phyloP scores from a whole-genome alignment of 2,113 vertebrate genomes.

The Protomyctophum bolini region DNA sequence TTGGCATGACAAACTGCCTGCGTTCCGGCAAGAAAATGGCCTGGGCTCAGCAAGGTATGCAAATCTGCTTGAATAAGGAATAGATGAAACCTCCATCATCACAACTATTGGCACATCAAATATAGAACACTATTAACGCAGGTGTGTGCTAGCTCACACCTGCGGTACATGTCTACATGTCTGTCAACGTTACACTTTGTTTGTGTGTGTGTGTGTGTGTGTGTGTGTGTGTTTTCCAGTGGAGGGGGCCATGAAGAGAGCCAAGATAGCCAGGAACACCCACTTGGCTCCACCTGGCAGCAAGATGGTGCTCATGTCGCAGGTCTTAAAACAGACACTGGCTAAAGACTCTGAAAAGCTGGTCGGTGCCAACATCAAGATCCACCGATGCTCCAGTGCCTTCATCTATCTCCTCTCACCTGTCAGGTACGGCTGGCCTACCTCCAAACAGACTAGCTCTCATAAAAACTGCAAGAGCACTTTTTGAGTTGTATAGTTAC shows the following conservation, averaged over 20 bases:
- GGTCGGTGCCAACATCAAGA: constrained; percentile 86
- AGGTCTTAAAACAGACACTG: constrained; percentile 92
- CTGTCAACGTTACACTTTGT: constrained; percentile 12
- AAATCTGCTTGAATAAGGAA: background rate
- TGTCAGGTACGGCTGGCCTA: constrained; percentile 81
- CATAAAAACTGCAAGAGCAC: background rate
- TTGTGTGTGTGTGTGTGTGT: constrained; percentile 15
- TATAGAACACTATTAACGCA: no score
- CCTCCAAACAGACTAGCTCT: background rate
- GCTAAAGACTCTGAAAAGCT: constrained; percentile 93
- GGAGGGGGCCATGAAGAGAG: constrained; percentile 89
- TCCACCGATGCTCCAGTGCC: constrained; percentile 90
- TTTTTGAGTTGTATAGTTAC: no score
- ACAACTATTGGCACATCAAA: no score
- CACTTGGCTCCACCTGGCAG: constrained; percentile 82
- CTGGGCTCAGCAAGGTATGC: constrained; percentile 92
- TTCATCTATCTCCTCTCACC: constrained; percentile 96
- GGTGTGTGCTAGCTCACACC: no score
- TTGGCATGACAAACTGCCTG: constrained; percentile 88
- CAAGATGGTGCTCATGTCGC: constrained; percentile 91
- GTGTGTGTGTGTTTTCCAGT: constrained; percentile 74
- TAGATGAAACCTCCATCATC: background rate
- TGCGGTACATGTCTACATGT: no score
- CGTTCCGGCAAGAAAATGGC: constrained; percentile 89
- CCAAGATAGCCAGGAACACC: constrained; percentile 87